Percentiles rank a stretch among this genome's conserved stretches.
phyloP scores from a whole-genome alignment of 2,113 vertebrate species.

The Piaya cayana region DNA sequence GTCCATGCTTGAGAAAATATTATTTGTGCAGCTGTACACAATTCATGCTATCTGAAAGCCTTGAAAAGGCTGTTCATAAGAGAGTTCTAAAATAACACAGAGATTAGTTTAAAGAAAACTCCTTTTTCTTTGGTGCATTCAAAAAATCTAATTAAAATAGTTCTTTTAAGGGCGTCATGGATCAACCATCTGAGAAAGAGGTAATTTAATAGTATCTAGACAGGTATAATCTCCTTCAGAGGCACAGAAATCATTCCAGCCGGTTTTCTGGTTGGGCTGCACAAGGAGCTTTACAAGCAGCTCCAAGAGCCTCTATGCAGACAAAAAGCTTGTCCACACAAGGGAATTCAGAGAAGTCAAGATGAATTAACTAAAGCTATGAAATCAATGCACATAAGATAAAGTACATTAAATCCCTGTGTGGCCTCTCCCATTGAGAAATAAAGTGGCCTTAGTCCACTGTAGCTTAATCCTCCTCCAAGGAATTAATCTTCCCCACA shows the following conservation, averaged over 20 bases:
- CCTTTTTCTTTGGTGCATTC: not conserved
- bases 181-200: slow-evolving; percentile 16
- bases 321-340: slow-evolving; percentile 17
- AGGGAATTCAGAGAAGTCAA: slow-evolving; percentile 38
- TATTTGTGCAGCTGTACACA: slow-evolving; percentile 18
- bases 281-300: not conserved
- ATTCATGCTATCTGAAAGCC: not conserved
- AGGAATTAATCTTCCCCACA: slow-evolving; percentile 30
- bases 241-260: not conserved
- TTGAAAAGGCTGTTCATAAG: not conserved
- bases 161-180: not conserved
- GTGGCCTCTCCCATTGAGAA: slow-evolving; percentile 59
- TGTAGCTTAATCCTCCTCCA: slow-evolving; percentile 51
- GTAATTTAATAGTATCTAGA: slow-evolving; percentile 40
- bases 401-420: slow-evolving; percentile 49
- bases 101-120: slow-evolving; percentile 28
- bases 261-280: not conserved
- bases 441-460: slow-evolving; percentile 41
- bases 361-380: slow-evolving; percentile 55
- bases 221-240: slow-evolving; percentile 41
- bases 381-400: slow-evolving; percentile 64
- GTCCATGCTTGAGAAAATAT: not conserved
- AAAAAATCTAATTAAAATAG: slow-evolving; percentile 56
- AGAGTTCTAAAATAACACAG: slow-evolving; percentile 10
- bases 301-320: not conserved